Evolutionary conservation across 2,797 vertebrate genomes (phyloP).

Genomic region (Periophthalmus magnuspinnatus): DNA sequence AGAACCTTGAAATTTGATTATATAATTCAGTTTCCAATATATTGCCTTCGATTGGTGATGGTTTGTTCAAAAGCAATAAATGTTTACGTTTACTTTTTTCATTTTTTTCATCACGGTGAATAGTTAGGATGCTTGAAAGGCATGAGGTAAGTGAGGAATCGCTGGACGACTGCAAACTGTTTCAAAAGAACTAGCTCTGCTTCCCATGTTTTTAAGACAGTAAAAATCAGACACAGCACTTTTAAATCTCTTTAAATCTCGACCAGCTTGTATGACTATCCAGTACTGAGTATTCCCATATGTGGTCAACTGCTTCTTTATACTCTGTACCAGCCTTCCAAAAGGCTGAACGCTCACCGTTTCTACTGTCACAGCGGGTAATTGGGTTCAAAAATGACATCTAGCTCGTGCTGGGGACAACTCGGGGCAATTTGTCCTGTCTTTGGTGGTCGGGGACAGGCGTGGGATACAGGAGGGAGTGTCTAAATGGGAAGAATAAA

Average conservation of each 20-base stretch:
- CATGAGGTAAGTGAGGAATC: too few species aligned
- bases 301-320: conserved; percentile 30
- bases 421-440: conserved; percentile 47
- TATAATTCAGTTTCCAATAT: too few species aligned
- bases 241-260: not conserved
- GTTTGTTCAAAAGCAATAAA: too few species aligned
- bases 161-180: too few species aligned
- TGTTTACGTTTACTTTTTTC: too few species aligned
- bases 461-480: conserved; percentile 28
- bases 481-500: conserved; percentile 11
- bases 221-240: too few species aligned
- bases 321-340: conserved; percentile 17
- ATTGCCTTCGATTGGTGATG: too few species aligned
- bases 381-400: conserved; percentile 71
- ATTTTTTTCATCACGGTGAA: too few species aligned
- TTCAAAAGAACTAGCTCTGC: too few species aligned
- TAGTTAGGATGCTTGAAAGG: too few species aligned
- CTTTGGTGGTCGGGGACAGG: conserved; percentile 21
- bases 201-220: too few species aligned
- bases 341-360: conserved; percentile 15
- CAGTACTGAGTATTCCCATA: not conserved
- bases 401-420: conserved; percentile 43
- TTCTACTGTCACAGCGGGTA: conserved; percentile 45
- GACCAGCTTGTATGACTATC: not conserved
- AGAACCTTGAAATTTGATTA: too few species aligned